phyloP scores from a whole-genome alignment of 2,797 vertebrate species.

The Pelodytes ibericus region DNA sequence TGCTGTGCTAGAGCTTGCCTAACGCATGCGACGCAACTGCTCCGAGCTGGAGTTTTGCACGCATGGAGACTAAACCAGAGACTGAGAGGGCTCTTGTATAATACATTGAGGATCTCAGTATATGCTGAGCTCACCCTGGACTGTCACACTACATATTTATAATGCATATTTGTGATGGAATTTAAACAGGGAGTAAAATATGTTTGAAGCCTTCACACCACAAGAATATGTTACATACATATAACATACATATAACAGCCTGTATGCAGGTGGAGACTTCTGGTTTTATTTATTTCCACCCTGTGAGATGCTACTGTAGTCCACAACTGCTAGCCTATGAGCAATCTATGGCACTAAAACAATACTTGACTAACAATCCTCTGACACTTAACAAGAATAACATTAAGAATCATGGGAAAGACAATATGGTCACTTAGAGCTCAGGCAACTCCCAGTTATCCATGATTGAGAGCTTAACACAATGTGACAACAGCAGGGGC shows the following conservation, averaged over 20 bases:
- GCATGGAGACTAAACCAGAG: background rate
- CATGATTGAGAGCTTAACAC: too few species aligned
- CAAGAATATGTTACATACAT: background rate
- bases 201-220: background rate
- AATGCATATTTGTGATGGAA: background rate
- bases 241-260: background rate
- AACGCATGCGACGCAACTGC: background rate
- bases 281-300: background rate
- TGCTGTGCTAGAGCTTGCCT: conserved; percentile 4
- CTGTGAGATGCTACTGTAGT: too few species aligned
- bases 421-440: too few species aligned
- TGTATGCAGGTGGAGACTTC: background rate
- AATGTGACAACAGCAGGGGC: too few species aligned
- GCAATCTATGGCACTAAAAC: too few species aligned
- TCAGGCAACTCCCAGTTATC: too few species aligned
- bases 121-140: background rate
- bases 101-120: background rate
- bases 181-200: too few species aligned
- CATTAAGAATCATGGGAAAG: too few species aligned
- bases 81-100: background rate
- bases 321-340: too few species aligned
- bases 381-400: too few species aligned
- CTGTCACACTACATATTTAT: background rate
- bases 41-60: background rate
- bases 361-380: too few species aligned